Percentiles rank a stretch among this genome's conserved stretches.
phyloP scores from a whole-genome alignment of 2,888 invertebrate genomes.

The Tuta absoluta region DNA sequence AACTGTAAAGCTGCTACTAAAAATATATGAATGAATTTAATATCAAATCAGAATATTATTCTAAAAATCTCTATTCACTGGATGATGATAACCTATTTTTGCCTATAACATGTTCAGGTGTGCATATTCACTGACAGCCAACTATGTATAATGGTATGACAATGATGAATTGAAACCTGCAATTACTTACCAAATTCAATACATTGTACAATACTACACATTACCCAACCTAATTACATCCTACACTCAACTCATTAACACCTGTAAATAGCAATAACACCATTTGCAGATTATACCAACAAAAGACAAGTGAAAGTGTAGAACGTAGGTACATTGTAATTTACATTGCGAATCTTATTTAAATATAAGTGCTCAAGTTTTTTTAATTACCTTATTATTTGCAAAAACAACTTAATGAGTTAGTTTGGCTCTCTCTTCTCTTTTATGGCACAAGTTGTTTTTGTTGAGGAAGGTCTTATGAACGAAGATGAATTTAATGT shows the following conservation, averaged over 20 bases:
- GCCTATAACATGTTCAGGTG: no score
- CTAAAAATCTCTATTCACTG: no score
- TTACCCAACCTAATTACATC: conserved; percentile 14
- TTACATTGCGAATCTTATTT: conserved; percentile 47
- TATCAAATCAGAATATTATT: no score
- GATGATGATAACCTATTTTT: no score
- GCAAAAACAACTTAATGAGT: conserved; percentile 40
- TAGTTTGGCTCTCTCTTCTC: conserved; percentile 39
- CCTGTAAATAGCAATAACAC: conserved; percentile 3
- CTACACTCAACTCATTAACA: neutral
- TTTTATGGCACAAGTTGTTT: neutral
- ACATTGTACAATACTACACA: neutral
- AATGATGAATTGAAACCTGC: neutral
- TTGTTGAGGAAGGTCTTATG: neutral
- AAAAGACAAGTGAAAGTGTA: conserved; percentile 42
- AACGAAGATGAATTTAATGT: no score
- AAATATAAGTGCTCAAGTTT: conserved; percentile 37
- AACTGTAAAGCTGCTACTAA: no score
- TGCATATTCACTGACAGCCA: neutral
- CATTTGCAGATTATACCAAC: conserved; percentile 26
- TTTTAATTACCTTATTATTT: conserved; percentile 53
- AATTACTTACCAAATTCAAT: conserved; percentile 3
- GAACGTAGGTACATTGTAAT: conserved; percentile 25
- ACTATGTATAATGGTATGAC: neutral
- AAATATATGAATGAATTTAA: no score